Evolutionary conservation across 2,888 invertebrate genomes (phyloP), one percentile per base, ranked within the genome.

Genomic region (Fissipunctia ypsillon): DNA sequence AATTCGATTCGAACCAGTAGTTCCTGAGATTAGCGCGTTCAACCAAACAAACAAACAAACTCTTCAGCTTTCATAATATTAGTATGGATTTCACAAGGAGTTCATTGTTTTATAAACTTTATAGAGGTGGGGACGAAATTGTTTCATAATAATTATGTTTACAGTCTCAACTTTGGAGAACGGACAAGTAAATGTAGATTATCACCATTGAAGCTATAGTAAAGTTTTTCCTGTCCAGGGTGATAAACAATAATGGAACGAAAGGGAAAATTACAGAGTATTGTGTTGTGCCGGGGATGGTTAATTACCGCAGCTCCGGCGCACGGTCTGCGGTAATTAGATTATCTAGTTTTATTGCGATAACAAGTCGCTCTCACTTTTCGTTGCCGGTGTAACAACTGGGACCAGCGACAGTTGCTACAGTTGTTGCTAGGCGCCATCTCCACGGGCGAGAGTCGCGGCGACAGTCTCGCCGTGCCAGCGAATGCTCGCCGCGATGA

Each of bases 181-280:
- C 22, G n/a, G 35, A 43, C 28, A 25, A 68, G 12, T 64, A 22
- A 75, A 73, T 63, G 79, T 71, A 77, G 38, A 77, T 76, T 61
- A 63, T 65, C 67, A 45, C 69, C 52, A 60, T 74, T 74, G 38
- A 67, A 73, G 57, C 45, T 52, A 78, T 57, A 52, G 60, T 22
- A 61, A 76, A 71, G 60, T 56, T 79, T 60, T 69, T 69, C 60
- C 52, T 68, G 67, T 61, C 66, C 60, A 31, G 25, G 7, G n/a
- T 68, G 48, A 73, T 69, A 74, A 76, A 78, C 61, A 81, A 82
- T 72, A 77, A 77, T 66, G 65, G 68, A 70, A 70, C 22, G 43
- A 67, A 73, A 65, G 59, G 12, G 60, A 54, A 60, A 67, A 65
- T 75, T 41, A 66, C 56, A 28, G 64, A 59, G 59, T 50, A 70